These are phyloP conservation scores for Pecten maximus DNA, from an alignment of 2,888 invertebrate genomes.

Conservation along the genomic window DNA sequence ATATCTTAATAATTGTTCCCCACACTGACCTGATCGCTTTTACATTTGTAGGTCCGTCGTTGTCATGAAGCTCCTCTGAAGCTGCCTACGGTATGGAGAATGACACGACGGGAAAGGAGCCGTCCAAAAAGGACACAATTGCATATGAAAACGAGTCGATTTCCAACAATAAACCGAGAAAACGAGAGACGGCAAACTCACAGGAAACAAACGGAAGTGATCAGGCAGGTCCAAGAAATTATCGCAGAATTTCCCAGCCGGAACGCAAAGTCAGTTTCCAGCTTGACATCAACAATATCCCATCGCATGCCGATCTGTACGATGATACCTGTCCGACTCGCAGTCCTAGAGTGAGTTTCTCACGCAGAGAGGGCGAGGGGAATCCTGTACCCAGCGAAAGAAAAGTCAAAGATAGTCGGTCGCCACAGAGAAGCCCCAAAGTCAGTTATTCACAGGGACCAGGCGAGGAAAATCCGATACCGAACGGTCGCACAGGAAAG, in stretches of 20 bases:
- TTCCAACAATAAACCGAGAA: not conserved
- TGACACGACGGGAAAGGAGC: not conserved
- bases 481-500: not conserved
- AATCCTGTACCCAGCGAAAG: not conserved
- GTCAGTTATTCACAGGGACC: not conserved
- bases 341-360: not conserved
- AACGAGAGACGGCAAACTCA: not conserved
- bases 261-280: constrained; percentile 17
- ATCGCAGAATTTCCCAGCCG: not conserved
- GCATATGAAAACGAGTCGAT: not conserved
- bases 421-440: not conserved
- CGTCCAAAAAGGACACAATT: not conserved
- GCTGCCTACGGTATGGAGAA: not conserved
- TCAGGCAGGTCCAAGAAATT: not conserved
- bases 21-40: not conserved
- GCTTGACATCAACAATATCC: not conserved
- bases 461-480: not conserved
- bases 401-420: not conserved
- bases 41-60: not conserved
- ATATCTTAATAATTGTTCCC: too few relatives aligned
- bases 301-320: not conserved
- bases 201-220: not conserved
- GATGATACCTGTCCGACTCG: not conserved
- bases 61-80: not conserved
- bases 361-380: not conserved